A percentile compares a stretch with the other conserved stretches of the same genome.
Conservation (phyloP, 2,797 vertebrate genomes). For the Silurus aristotelis region DNA sequence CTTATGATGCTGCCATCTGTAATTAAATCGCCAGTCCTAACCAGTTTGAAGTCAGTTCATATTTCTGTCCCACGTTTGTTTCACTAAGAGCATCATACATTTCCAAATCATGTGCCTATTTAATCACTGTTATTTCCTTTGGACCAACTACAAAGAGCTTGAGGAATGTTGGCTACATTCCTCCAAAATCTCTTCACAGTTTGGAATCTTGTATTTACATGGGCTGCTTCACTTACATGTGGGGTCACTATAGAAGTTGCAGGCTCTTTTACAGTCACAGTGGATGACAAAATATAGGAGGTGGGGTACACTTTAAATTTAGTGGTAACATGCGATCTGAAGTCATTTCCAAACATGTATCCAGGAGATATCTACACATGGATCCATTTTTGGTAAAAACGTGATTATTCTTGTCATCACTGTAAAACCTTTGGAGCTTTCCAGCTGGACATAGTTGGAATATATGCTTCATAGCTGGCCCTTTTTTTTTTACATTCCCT, state of each 20-base stretch:
- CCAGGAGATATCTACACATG: slow-evolving; percentile 64
- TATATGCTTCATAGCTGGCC: slow-evolving; percentile 20
- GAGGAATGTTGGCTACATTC: slow-evolving; percentile 17
- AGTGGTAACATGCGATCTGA: slow-evolving; percentile 67
- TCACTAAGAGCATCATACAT: slow-evolving; percentile 8
- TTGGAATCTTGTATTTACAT: slow-evolving; percentile 16
- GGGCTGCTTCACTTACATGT: not conserved
- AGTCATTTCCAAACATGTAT: slow-evolving; percentile 66
- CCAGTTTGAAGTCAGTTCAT: slow-evolving; percentile 8
- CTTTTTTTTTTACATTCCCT: slow-evolving; percentile 10
- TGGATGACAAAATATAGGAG: not conserved
- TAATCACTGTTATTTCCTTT: slow-evolving; percentile 26
- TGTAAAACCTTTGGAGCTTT: slow-evolving; percentile 47
- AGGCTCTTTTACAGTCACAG: not conserved
- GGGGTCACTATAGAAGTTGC: not conserved
- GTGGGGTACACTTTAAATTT: slow-evolving; percentile 45
- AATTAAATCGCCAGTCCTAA: not conserved
- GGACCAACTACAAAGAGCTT: slow-evolving; percentile 11
- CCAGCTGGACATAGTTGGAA: slow-evolving; percentile 59
- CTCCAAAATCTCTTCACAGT: slow-evolving; percentile 15
- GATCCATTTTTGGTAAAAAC: slow-evolving; percentile 57
- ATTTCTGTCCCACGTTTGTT: slow-evolving; percentile 6
- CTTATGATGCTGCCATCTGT: not conserved
- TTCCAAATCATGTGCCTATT: slow-evolving; percentile 37
- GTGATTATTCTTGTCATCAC: slow-evolving; percentile 67